Evolutionary conservation across 2,888 invertebrate species (phyloP).

Genomic region (Cheilosia vulpina): DNA sequence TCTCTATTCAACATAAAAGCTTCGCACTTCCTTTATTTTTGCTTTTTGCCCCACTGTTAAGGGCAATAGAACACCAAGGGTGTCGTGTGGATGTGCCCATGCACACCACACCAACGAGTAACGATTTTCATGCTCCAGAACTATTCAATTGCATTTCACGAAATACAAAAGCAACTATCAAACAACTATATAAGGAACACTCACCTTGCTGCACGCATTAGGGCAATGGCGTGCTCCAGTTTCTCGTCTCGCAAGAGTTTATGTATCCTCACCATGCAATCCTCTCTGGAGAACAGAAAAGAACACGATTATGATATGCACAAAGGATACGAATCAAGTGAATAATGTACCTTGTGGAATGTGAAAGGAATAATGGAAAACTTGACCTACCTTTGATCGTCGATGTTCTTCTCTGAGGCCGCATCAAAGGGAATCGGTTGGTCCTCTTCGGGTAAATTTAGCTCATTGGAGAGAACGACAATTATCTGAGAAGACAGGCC

Average conservation of each 20-base stretch:
- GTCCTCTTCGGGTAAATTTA: constrained; percentile 82
- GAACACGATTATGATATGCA: constrained; percentile 25
- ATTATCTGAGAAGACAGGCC: constrained; percentile 87
- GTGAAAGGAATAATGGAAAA: constrained; percentile 29
- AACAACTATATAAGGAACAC: constrained; percentile 75
- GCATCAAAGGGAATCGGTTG: constrained; percentile 93
- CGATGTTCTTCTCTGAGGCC: constrained; percentile 91
- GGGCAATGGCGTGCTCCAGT: constrained; percentile 90
- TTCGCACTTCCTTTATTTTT: neutral
- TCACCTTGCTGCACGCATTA: constrained; percentile 91
- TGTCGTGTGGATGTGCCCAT: neutral
- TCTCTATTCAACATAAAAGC: neutral
- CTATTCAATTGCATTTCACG: constrained; percentile 14
- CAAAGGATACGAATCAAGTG: neutral
- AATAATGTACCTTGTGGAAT: constrained; percentile 36
- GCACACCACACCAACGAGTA: neutral
- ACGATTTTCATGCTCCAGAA: constrained; percentile 36
- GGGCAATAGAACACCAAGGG: constrained; percentile 19
- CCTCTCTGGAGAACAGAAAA: constrained; percentile 86
- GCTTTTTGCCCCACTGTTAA: neutral
- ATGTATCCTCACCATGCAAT: constrained; percentile 95
- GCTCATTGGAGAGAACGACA: constrained; percentile 85
- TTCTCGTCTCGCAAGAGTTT: constrained; percentile 88
- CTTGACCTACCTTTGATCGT: constrained; percentile 92
- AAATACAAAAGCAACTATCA: constrained; percentile 7